A percentile compares a stretch with the other conserved stretches of the same genome.
Conservation (phyloP, 2,113 vertebrate genomes). For the Podarcis raffonei region DNA sequence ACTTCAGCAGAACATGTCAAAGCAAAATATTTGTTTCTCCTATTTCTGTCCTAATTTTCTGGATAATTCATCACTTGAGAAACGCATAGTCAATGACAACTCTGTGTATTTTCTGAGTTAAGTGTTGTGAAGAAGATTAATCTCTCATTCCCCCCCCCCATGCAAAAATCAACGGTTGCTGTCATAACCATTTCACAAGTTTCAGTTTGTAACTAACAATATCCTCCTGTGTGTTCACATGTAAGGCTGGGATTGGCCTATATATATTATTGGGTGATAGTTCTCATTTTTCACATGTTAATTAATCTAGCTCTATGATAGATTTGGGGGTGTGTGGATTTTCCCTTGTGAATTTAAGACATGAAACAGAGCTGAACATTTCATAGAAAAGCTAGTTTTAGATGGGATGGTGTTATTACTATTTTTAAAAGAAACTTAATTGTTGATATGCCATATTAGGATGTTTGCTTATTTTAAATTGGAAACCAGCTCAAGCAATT, state of each 20-base stretch:
- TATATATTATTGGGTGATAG: background rate
- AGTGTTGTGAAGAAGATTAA: background rate
- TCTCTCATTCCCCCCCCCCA: background rate
- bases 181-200: background rate
- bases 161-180: background rate
- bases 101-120: background rate
- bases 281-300: background rate
- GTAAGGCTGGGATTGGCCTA: background rate
- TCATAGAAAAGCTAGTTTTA: background rate
- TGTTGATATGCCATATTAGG: background rate
- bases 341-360: background rate
- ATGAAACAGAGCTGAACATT: background rate
- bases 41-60: background rate
- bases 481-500: background rate
- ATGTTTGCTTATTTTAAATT: background rate
- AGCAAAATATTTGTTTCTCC: background rate
- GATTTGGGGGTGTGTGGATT: background rate
- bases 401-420: background rate
- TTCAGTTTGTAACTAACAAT: background rate
- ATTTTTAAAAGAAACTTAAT: background rate
- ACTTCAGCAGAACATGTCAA: too few relatives aligned
- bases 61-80: background rate
- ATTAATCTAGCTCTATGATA: background rate
- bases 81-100: background rate
- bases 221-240: background rate